Percentiles rank a stretch among this genome's conserved stretches.
Conservation (phyloP, 2,113 vertebrate genomes). For the Pao palembangensis region DNA sequence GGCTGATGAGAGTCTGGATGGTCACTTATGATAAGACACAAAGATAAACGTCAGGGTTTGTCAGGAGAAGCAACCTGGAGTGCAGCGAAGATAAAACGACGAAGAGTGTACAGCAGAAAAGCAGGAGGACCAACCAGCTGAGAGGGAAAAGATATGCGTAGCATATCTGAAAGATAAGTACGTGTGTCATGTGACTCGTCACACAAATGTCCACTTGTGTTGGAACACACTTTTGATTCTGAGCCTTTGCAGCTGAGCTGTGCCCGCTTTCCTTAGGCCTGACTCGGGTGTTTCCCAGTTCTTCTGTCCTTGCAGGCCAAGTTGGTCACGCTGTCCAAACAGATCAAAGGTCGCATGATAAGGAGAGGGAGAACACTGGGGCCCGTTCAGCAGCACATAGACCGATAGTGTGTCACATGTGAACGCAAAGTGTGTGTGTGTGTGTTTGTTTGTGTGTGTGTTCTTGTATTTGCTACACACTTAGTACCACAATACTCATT, state of each 20-base stretch:
- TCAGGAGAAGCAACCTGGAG: too few species aligned
- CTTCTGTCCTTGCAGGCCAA: slow-evolving; percentile 14
- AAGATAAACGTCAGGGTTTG: too few species aligned
- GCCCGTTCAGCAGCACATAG: not conserved
- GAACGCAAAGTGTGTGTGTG: slow-evolving; percentile 37
- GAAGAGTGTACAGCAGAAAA: too few species aligned
- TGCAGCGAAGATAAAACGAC: too few species aligned
- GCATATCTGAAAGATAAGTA: not conserved
- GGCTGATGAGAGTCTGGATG: too few species aligned
- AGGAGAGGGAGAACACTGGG: slow-evolving; percentile 56
- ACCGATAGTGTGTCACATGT: slow-evolving; percentile 29
- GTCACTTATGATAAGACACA: too few species aligned
- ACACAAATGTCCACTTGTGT: not conserved
- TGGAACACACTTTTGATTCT: not conserved
- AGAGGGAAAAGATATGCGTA: too few species aligned
- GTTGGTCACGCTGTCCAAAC: slow-evolving; percentile 72
- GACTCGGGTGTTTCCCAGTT: slow-evolving; percentile 17
- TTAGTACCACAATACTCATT: too few species aligned
- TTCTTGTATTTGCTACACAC: too few species aligned
- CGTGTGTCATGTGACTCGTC: not conserved
- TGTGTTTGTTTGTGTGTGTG: too few species aligned
- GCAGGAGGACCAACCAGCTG: too few species aligned
- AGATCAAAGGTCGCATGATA: slow-evolving; percentile 75
- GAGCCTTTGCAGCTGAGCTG: not conserved
- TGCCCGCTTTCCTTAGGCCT: slow-evolving; percentile 8